Evolutionary conservation across 1,140 invertebrate genomes (phyloP), one percentile per base, ranked within the genome.

Genomic region (Phenacoccus solenopsis): DNA sequence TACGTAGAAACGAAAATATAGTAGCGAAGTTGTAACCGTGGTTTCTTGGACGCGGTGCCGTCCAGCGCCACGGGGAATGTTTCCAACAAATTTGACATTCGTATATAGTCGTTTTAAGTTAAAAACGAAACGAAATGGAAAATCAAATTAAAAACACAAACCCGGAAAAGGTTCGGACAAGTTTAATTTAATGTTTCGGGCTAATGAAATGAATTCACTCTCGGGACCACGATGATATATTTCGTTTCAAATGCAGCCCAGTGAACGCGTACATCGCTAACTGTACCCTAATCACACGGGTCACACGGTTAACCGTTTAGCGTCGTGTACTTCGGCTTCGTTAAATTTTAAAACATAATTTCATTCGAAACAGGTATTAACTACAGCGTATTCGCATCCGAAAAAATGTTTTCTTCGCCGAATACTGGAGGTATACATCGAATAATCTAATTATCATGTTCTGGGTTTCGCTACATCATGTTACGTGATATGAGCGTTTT

Each of bases 91-190:
- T 49, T 49, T 49, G 38, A 49, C 38, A 49, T 49, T 49, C 38
- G 38, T 49, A 49, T n/a, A n/a, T 49, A 49, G 38, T 49, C 38
- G 38, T 49, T 49, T 49, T 49, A 9, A 49, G 38, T 4, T 16
- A 49, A 49, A 49, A 49, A 49, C 38, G 38, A 49, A 49, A 49
- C 38, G 38, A 49, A 49, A 49, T 49, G 38, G 38, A 49, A 49
- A 49, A 49, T 49, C 38, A 49, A 49, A 49, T 49, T 49, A 49
- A 49, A 49, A 49, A 49, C 38, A 49, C 38, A 49, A 49, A 49
- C 38, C 38, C 38, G 38, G 38, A 49, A 49, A 49, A 49, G 38
- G 38, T 49, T 49, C 38, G 38, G 38, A 49, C 38, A 49, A 49
- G 38, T 49, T 49, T 49, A 49, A 49, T 49, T 49, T 49, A 49